Percentiles rank a stretch among this genome's conserved stretches.
Conservation (phyloP, 2,113 vertebrate genomes). For the Uria aalge region DNA sequence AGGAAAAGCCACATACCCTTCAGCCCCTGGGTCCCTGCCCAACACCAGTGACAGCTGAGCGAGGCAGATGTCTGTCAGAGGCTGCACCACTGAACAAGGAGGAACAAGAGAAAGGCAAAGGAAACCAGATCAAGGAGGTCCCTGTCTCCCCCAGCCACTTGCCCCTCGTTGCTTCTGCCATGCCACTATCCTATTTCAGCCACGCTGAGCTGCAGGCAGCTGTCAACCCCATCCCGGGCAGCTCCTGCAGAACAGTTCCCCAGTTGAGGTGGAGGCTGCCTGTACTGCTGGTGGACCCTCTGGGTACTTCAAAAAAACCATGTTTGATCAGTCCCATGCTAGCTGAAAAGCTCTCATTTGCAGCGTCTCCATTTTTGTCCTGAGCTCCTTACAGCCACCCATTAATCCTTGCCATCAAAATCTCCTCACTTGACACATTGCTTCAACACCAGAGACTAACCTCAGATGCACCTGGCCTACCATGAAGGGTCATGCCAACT, state of each 20-base stretch:
- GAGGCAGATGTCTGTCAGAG: background rate
- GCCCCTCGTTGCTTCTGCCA: background rate
- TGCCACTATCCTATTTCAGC: background rate
- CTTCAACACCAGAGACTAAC: background rate
- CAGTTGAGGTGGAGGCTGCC: background rate
- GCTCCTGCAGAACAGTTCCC: background rate
- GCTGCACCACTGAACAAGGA: background rate
- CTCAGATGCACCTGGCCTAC: background rate
- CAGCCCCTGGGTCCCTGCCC: background rate
- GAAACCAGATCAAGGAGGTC: background rate
- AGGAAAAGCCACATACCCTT: background rate
- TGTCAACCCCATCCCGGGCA: background rate
- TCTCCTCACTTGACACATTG: background rate
- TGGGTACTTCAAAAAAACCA: background rate
- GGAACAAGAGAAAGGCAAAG: background rate
- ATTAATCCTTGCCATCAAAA: background rate
- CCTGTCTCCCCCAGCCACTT: background rate
- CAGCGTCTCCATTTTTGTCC: background rate
- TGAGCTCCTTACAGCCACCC: background rate
- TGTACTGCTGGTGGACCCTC: background rate
- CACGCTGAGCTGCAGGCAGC: background rate
- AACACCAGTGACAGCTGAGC: rapidly evolving
- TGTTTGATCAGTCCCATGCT: background rate
- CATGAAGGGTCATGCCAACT: background rate
- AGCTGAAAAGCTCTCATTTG: background rate